Evolutionary conservation across 2,888 invertebrate genomes (phyloP).

Genomic region (Elmis aenea): DNA sequence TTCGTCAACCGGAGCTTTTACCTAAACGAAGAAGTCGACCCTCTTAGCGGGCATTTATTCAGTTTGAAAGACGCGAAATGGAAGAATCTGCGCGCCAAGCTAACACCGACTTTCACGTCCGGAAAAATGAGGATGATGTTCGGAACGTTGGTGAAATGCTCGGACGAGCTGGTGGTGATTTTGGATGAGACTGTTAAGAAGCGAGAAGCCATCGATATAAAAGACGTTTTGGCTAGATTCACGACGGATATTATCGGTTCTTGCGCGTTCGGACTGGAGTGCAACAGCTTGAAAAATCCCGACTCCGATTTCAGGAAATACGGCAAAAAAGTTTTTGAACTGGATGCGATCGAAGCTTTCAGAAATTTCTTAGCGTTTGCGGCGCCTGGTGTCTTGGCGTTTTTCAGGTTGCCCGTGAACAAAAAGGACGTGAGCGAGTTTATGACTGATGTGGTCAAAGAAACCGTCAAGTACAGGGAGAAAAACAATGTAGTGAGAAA

Average conservation of each 20-base stretch:
- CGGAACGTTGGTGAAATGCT: slow-evolving; percentile 10
- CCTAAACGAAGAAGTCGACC: slow-evolving; percentile 33
- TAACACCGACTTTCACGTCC: slow-evolving; percentile 47
- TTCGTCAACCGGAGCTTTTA: slow-evolving; percentile 37
- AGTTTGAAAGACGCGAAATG: slow-evolving; percentile 39
- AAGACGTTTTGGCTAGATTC: slow-evolving; percentile 51
- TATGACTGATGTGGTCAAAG: slow-evolving; percentile 44
- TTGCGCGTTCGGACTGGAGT: slow-evolving; percentile 56
- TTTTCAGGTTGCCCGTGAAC: slow-evolving; percentile 24
- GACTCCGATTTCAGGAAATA: slow-evolving; percentile 47
- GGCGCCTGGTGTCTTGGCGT: slow-evolving; percentile 21
- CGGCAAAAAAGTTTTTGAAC: slow-evolving; percentile 20
- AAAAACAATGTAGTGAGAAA: slow-evolving; percentile 46
- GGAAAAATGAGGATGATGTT: slow-evolving; percentile 23
- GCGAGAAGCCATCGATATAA: slow-evolving; percentile 15
- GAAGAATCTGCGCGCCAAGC: slow-evolving; percentile 42
- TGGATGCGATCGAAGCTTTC: slow-evolving; percentile 9
- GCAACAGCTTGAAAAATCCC: slow-evolving; percentile 51
- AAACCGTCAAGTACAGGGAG: slow-evolving; percentile 46
- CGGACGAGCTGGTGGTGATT: slow-evolving; percentile 8
- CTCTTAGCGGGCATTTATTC: slow-evolving; percentile 33
- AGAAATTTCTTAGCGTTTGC: slow-evolving; percentile 10
- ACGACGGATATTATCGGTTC: no score
- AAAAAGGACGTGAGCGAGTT: slow-evolving; percentile 37
- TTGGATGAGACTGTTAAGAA: slow-evolving; percentile 3